phyloP scores from a whole-genome alignment of 1,140 invertebrate genomes.

The Hydropsyche tenuis region DNA sequence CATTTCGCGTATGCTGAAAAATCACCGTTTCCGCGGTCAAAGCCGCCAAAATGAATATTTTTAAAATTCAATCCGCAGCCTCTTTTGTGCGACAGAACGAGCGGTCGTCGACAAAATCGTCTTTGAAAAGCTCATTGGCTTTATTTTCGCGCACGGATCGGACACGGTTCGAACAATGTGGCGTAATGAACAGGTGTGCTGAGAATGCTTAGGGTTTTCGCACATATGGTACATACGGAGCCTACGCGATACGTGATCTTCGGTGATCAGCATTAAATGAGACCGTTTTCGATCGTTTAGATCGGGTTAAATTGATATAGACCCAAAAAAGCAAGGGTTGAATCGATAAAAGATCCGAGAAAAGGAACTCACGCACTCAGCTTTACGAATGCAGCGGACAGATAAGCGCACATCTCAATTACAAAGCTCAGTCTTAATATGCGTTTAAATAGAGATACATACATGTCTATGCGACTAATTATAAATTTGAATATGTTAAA shows the following conservation, averaged over 20 bases:
- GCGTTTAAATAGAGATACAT: too few relatives aligned
- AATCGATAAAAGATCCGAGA: conserved; percentile 16
- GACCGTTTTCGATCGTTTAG: conserved; percentile 25
- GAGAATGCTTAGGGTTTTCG: conserved; percentile 3
- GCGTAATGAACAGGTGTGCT: conserved; percentile 29
- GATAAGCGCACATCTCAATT: conserved; percentile 3
- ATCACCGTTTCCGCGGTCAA: neutral
- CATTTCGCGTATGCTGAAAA: neutral
- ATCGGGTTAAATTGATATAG: conserved; percentile 32
- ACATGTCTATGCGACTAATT: too few relatives aligned
- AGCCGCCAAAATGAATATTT: neutral
- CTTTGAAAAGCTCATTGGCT: too few relatives aligned
- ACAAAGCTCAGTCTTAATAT: too few relatives aligned
- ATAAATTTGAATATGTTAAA: too few relatives aligned
- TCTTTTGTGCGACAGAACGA: too few relatives aligned
- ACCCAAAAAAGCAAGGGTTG: neutral
- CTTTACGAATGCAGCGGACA: conserved; percentile 5
- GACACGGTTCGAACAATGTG: neutral
- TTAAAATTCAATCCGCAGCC: neutral
- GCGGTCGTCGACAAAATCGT: too few relatives aligned
- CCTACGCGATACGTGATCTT: conserved; percentile 32
- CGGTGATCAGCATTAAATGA: conserved; percentile 30
- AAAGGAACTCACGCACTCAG: conserved; percentile 7
- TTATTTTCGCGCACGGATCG: neutral
- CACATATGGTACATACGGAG: conserved; percentile 30